A percentile compares a stretch with the other conserved stretches of the same genome.
phyloP scores from a whole-genome alignment of 2,797 vertebrate genomes.

The Oryzias sinensis region DNA sequence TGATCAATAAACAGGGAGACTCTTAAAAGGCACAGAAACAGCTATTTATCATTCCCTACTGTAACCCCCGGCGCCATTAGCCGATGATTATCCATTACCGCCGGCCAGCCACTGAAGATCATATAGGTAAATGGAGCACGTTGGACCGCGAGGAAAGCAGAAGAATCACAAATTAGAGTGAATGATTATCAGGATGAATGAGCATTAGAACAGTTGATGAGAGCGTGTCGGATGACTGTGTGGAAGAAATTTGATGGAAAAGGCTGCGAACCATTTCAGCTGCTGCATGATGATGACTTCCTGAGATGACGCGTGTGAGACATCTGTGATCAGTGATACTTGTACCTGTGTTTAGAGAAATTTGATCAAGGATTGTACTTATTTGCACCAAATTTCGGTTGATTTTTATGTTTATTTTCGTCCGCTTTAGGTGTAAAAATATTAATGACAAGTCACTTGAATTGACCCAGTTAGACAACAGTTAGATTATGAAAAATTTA shows the following conservation, averaged over 20 bases:
- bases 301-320: not conserved
- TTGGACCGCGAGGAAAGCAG: conserved; percentile 24
- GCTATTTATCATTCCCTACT: conserved; percentile 73
- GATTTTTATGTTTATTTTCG: too few relatives aligned
- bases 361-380: too few relatives aligned
- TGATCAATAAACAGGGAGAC: conserved; percentile 66
- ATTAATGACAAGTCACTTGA: too few relatives aligned
- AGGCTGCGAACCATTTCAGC: conserved; percentile 20
- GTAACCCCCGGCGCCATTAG: conserved; percentile 55
- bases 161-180: conserved; percentile 41
- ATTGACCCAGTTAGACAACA: too few relatives aligned
- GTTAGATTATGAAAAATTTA: too few relatives aligned
- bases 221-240: conserved; percentile 35
- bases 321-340: not conserved
- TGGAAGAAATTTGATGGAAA: conserved; percentile 25
- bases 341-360: not conserved
- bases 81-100: conserved; percentile 69
- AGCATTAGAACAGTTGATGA: conserved; percentile 48
- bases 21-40: conserved; percentile 56
- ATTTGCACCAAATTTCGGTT: too few relatives aligned
- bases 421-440: too few relatives aligned
- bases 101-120: conserved; percentile 49
- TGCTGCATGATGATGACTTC: conserved; percentile 14
- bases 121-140: conserved; percentile 54
- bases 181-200: conserved; percentile 52